A percentile compares a stretch with the other conserved stretches of the same genome.
Evolutionary conservation across 2,888 invertebrate genomes (phyloP).

Genomic region (Deilephila elpenor): DNA sequence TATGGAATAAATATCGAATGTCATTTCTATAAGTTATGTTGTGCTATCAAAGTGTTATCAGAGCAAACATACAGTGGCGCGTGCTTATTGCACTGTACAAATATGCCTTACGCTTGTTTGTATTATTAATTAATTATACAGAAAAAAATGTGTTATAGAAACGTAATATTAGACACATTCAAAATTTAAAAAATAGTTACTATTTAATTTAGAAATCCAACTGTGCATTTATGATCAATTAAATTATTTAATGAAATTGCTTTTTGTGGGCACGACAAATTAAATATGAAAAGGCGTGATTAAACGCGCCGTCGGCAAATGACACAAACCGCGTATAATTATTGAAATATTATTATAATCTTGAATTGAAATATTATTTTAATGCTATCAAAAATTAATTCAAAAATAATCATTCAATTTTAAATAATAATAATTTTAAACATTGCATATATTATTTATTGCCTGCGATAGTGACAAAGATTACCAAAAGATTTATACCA

Average conservation of each 20-base stretch:
- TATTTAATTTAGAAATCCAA: background rate
- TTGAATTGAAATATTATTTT: background rate
- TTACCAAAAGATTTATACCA: constrained; percentile 6
- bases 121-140: constrained; percentile 46
- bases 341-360: background rate
- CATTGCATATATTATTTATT: background rate
- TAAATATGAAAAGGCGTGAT: background rate
- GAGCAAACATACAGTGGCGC: constrained; percentile 62
- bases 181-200: background rate
- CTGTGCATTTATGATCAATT: background rate
- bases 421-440: background rate
- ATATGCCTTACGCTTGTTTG: constrained; percentile 52
- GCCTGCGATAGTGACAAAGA: background rate
- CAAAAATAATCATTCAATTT: background rate
- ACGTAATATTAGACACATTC: background rate
- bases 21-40: constrained; percentile 27
- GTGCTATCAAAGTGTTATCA: constrained; percentile 39
- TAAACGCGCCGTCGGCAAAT: constrained; percentile 15
- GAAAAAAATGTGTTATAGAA: constrained; percentile 33
- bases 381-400: background rate
- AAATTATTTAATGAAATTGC: background rate
- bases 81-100: constrained; percentile 72
- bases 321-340: background rate
- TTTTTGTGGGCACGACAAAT: background rate
- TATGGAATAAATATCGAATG: background rate